Base-by-base conservation (phyloP, 2,888 invertebrate species). In the Didymodactylos carnosus region DNA sequence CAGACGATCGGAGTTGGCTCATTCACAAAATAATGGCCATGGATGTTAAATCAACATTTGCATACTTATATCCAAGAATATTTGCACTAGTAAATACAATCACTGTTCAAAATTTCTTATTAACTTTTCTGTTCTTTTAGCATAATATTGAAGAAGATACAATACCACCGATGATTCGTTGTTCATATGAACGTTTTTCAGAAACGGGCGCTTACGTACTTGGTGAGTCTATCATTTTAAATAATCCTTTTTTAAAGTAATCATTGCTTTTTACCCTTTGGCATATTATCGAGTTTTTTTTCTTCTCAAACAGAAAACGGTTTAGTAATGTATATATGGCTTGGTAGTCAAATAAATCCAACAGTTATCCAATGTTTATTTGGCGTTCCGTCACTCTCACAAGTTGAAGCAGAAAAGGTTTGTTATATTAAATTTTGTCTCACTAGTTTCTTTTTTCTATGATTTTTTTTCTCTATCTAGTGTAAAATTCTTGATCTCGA, bases 1-100 rank as follows among this genome's bases (percentile, higher is more conserved):
- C 93, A 77, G 97, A 98, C 85, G 97, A 97, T 84, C 88, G 95
- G 70, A 91, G 92, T 75, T 94, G 90, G 85, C 89, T 91, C 72
- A 94, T 97, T 89, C 90, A 91, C 84, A 88, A 90, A 77, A 89
- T 94, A 73, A 87, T 91, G 77, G 88, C 89, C 16, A 92, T 94
- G 87, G 90, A 91, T 82, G 88, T 95, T 76, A 86, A 87, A 51
- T 88, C 88, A 75, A 90, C 91, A 0, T 88, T 91, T 51, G 89
- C 88, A 78, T 91, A 90, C 84, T 90, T 94, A 80, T 98, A 98
- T 87, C 97, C 97, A 25, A 72, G 74, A 71, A 35, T 74, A 25
- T 46, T 71, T 35, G 71, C 71, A 74, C 29, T 71, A 27, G 74
- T 74, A 19, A n/a, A 35, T 62, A n/a, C 35, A 62, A 35, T 10